A percentile compares a stretch with the other conserved stretches of the same genome.
phyloP scores from a whole-genome alignment of 2,797 vertebrate species.

The Aldrovandia affinis region DNA sequence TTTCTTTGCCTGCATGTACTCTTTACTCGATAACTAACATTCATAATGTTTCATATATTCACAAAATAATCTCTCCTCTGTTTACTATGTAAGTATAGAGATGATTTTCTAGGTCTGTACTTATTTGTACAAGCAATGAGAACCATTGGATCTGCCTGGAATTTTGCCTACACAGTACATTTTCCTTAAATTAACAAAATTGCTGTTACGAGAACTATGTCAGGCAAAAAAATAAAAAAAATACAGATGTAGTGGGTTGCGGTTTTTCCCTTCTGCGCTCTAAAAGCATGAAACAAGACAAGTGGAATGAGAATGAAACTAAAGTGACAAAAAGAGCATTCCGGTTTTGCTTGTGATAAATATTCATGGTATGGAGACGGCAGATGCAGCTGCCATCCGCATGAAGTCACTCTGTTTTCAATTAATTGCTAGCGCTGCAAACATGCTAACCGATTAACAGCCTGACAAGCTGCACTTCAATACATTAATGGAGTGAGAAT shows the following conservation, averaged over 20 bases:
- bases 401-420: conserved; percentile 79
- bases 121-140: not conserved
- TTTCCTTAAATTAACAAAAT: not conserved
- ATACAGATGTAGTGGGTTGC: not conserved
- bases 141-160: not conserved
- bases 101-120: not conserved
- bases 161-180: not conserved
- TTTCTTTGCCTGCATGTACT: too few species aligned
- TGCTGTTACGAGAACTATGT: not conserved
- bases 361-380: conserved; percentile 64
- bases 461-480: conserved; percentile 48
- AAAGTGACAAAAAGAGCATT: conserved; percentile 41
- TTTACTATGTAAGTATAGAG: not conserved
- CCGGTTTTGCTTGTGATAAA: conserved; percentile 52
- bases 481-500: conserved; percentile 61
- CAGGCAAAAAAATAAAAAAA: not conserved
- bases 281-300: conserved; percentile 42
- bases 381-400: conserved; percentile 81
- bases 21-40: too few species aligned
- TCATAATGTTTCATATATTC: too few species aligned
- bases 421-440: conserved; percentile 76
- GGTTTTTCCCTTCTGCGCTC: conserved; percentile 10
- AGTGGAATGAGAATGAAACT: not conserved
- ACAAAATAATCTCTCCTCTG: too few species aligned
- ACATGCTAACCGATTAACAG: conserved; percentile 72